These are phyloP conservation scores for Tyto alba DNA, from an alignment of 2,113 vertebrate genomes.

Conservation along the genomic window DNA sequence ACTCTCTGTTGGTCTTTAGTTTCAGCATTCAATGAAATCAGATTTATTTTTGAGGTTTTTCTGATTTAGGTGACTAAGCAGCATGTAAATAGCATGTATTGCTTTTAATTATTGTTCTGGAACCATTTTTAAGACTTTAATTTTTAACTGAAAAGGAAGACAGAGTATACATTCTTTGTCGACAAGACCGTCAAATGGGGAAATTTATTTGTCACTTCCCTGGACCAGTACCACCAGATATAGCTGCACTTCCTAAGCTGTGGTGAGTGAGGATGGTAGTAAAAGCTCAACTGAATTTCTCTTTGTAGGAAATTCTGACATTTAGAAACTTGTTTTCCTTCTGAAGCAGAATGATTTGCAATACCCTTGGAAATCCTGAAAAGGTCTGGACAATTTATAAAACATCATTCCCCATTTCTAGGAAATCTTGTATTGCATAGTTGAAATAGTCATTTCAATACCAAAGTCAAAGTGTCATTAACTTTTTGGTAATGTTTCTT, in stretches of 20 bases:
- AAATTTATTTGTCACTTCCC: neutral
- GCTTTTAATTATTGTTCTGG: neutral
- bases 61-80: neutral
- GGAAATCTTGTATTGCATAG: neutral
- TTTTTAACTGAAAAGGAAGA: neutral
- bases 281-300: neutral
- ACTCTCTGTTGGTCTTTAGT: neutral
- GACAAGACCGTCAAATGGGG: neutral
- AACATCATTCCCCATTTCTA: neutral
- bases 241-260: neutral
- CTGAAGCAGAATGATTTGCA: neutral
- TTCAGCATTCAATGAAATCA: constrained; percentile 17
- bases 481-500: neutral
- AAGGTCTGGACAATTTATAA: neutral
- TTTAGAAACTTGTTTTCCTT: neutral
- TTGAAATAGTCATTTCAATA: neutral
- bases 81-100: neutral
- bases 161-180: neutral
- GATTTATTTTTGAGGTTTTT: neutral
- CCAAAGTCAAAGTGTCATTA: neutral
- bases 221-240: neutral
- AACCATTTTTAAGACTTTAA: neutral
- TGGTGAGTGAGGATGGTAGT: neutral
- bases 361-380: neutral
- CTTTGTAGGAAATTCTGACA: neutral